A percentile compares a stretch with the other conserved stretches of the same genome.
phyloP scores from a whole-genome alignment of 1,140 invertebrate genomes.

The Micrasema longulum region DNA sequence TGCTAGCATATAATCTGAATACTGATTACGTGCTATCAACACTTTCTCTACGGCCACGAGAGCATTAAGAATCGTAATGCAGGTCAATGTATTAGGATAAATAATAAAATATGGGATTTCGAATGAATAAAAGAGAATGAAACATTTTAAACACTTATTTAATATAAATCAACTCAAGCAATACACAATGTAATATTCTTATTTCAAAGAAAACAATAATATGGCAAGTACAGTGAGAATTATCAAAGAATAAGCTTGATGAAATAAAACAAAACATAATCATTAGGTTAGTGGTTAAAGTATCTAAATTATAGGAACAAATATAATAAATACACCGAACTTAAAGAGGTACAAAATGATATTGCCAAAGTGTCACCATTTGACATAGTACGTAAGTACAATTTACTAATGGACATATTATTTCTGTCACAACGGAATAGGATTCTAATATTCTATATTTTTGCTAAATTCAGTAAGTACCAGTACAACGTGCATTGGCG shows the following conservation, averaged over 20 bases:
- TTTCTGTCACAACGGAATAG: conserved; percentile 13
- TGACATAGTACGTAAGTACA: conserved; percentile 33
- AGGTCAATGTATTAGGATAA: too few species aligned
- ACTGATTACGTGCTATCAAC: too few species aligned
- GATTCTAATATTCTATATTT: conserved; percentile 15
- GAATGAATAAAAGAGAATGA: conserved; percentile 29
- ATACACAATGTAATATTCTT: conserved; percentile 41
- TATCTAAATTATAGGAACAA: conserved; percentile 36
- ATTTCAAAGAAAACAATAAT: conserved; percentile 38
- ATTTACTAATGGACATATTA: conserved; percentile 21
- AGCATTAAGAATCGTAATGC: too few species aligned
- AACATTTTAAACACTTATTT: conserved; percentile 56
- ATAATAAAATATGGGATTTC: too few species aligned
- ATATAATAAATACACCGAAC: conserved; percentile 32
- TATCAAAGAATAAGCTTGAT: conserved; percentile 36
- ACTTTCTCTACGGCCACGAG: too few species aligned
- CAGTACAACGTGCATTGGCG: conserved; percentile 42
- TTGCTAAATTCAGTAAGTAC: conserved; percentile 35
- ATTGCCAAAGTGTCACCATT: not conserved
- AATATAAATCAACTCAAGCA: conserved; percentile 45
- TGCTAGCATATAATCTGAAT: too few species aligned
- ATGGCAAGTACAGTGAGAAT: conserved; percentile 43
- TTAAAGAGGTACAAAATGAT: conserved; percentile 14
- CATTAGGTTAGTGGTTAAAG: conserved; percentile 37
- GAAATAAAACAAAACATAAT: conserved; percentile 35